Evolutionary conservation across 1,140 invertebrate species (phyloP).

Genomic region (Dendrolimus punctatus): DNA sequence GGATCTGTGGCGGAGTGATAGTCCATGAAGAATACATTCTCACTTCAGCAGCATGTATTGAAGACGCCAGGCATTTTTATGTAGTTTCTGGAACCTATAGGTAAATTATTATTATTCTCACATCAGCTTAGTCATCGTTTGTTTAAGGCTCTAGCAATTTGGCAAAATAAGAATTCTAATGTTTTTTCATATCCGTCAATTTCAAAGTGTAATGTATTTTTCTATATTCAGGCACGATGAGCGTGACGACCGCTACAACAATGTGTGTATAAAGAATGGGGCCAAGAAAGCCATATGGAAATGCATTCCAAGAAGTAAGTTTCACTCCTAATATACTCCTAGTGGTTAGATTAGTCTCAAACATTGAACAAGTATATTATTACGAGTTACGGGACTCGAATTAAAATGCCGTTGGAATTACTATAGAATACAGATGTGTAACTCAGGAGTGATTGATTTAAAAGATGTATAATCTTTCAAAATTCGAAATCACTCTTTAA

Average conservation of each 20-base stretch:
- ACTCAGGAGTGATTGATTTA: too few relatives aligned
- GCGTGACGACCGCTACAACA: constrained; percentile 26
- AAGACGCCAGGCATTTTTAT: constrained; percentile 7
- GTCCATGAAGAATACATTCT: constrained; percentile 9
- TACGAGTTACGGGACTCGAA: too few relatives aligned
- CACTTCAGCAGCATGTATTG: constrained; percentile 6
- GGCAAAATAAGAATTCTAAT: too few relatives aligned
- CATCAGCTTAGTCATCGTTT: too few relatives aligned
- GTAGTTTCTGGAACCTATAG: constrained; percentile 7
- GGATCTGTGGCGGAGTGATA: constrained; percentile 9
- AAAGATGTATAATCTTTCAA: too few relatives aligned
- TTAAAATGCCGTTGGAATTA: too few relatives aligned
- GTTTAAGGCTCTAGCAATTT: too few relatives aligned
- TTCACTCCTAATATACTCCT: not conserved
- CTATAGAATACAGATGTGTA: too few relatives aligned
- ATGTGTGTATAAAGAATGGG: constrained; percentile 36
- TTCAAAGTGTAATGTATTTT: not conserved
- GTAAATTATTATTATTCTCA: constrained; percentile 1
- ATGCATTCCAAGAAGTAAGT: constrained; percentile 50
- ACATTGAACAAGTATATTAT: too few relatives aligned
- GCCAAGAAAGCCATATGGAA: constrained; percentile 54
- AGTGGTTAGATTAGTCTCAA: too few relatives aligned
- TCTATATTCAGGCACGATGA: constrained; percentile 24
- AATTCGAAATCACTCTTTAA: too few relatives aligned
- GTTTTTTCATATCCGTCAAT: too few relatives aligned